Conservation (phyloP, 2,797 vertebrate species). For the Rhincodon typus region DNA sequence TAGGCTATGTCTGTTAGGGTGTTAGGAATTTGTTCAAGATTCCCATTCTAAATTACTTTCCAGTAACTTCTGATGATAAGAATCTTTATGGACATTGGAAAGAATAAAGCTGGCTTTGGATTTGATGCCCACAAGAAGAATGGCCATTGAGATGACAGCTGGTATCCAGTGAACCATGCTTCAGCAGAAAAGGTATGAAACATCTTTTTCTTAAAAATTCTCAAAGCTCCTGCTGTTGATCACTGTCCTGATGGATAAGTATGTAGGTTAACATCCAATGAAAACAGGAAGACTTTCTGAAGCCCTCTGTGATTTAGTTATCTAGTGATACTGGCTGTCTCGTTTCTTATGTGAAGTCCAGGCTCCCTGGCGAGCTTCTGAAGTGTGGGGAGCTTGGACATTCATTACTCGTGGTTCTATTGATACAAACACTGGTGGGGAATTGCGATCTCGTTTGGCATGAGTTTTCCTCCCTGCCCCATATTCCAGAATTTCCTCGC, state of each 20-base stretch:
- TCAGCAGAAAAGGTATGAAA: neutral
- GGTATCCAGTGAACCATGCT: neutral
- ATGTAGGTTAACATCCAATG: neutral
- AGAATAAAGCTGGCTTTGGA: neutral
- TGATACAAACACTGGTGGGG: neutral
- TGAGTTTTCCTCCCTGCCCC: neutral
- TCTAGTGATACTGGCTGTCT: neutral
- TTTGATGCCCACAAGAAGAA: neutral
- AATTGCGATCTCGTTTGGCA: neutral
- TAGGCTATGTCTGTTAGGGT: neutral
- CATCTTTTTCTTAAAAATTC: neutral
- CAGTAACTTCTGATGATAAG: neutral
- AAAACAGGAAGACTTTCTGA: neutral
- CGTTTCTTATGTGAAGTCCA: neutral
- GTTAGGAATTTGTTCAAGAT: neutral
- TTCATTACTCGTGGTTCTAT: neutral
- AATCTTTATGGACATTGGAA: neutral
- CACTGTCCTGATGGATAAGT: neutral
- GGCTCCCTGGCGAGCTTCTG: neutral
- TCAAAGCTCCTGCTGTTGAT: neutral
- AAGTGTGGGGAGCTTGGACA: neutral
- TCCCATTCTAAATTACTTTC: neutral
- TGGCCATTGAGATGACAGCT: neutral
- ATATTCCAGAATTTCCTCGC: neutral
- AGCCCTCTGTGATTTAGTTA: neutral